These are phyloP conservation scores for Aptenodytes forsteri DNA, from an alignment of 2,113 vertebrate species.

Conservation along the genomic window DNA sequence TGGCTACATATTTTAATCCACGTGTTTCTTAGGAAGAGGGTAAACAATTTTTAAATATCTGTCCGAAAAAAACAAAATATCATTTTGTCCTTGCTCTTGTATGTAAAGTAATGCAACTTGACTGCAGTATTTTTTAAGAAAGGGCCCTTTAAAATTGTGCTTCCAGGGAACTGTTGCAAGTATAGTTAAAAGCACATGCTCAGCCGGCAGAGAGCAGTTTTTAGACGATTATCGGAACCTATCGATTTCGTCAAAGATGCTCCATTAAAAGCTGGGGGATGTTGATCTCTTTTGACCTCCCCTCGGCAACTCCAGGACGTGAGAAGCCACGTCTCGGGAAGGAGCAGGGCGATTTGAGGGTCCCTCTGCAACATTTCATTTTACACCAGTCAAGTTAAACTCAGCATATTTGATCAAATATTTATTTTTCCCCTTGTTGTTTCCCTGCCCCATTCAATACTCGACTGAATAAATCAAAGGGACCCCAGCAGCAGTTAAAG, in stretches of 20 bases:
- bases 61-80: neutral
- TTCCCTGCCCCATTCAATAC: constrained; percentile 19
- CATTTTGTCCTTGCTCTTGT: neutral
- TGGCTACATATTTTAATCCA: constrained; percentile 3
- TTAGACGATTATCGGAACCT: constrained; percentile 10
- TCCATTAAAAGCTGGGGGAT: neutral
- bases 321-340: neutral
- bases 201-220: neutral
- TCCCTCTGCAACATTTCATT: constrained; percentile 31
- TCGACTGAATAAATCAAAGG: constrained; percentile 38
- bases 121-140: neutral
- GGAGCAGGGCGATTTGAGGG: neutral
- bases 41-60: neutral
- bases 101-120: neutral
- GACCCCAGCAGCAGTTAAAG: constrained; percentile 12
- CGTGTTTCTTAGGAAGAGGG: neutral
- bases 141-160: neutral
- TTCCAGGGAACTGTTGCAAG: neutral
- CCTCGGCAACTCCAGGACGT: neutral
- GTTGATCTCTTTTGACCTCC: constrained; percentile 4
- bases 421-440: constrained; percentile 66
- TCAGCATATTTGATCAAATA: constrained; percentile 36
- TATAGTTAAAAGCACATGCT: neutral
- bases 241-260: constrained; percentile 49
- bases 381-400: constrained; percentile 39